These are phyloP conservation scores for Amphipyra berbera DNA, from an alignment of 2,888 invertebrate species.

Conservation along the genomic window DNA sequence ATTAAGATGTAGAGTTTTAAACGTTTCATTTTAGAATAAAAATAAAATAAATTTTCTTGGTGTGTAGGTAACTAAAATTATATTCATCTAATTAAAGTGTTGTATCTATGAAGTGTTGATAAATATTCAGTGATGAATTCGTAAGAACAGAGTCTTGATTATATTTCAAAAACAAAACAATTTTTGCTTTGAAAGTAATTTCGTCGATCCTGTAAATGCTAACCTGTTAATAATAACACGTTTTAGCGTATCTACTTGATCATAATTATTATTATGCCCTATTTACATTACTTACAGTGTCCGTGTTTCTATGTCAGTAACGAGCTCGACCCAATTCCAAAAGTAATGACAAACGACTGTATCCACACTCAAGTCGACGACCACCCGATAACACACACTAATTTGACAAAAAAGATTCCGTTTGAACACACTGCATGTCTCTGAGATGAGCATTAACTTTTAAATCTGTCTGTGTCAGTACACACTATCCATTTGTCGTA, in stretches of 20 bases:
- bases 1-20: not conserved
- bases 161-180: conserved; percentile 11
- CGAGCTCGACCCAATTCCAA: conserved; percentile 65
- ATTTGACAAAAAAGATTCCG: conserved; percentile 70
- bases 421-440: conserved; percentile 61
- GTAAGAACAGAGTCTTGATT: not conserved
- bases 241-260: conserved; percentile 20
- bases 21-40: conserved; percentile 1
- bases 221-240: conserved; percentile 18
- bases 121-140: not conserved
- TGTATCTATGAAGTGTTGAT: not conserved
- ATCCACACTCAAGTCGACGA: conserved; percentile 65
- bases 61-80: too few species aligned
- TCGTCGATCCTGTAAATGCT: conserved; percentile 14
- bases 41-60: not conserved
- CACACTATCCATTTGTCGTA: conserved; percentile 69
- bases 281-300: conserved; percentile 38
- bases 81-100: not conserved
- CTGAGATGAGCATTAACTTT: conserved; percentile 66
- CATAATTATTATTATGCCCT: conserved; percentile 31
- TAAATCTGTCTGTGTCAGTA: conserved; percentile 71
- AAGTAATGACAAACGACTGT: conserved; percentile 73
- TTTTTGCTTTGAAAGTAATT: conserved; percentile 17
- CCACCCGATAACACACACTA: conserved; percentile 69
- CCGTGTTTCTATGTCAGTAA: conserved; percentile 57